Percentiles rank a stretch among this genome's conserved stretches.
Conservation (phyloP, 2,797 vertebrate genomes). For the Holocentrus rufus region DNA sequence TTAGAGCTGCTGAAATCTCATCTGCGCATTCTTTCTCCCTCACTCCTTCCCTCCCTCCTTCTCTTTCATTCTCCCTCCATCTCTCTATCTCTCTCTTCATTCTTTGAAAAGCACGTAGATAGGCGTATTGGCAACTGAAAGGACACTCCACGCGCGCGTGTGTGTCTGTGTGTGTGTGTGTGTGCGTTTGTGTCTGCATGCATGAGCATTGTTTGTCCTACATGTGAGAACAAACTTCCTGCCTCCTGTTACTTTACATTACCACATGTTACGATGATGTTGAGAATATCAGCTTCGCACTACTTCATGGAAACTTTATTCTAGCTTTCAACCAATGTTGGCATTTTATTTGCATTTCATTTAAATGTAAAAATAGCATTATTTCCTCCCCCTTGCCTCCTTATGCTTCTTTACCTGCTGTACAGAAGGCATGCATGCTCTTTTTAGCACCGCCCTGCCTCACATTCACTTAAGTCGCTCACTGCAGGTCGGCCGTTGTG, state of each 20-base stretch:
- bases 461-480: no score
- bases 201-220: neutral
- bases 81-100: slow-evolving; percentile 30
- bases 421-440: no score
- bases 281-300: no score
- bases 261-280: no score
- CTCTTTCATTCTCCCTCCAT: slow-evolving; percentile 51
- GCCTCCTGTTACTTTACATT: no score
- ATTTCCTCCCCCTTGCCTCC: no score
- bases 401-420: no score
- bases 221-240: neutral
- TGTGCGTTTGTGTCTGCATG: slow-evolving; percentile 2
- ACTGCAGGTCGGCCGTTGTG: no score
- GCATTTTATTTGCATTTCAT: neutral
- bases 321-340: neutral
- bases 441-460: no score
- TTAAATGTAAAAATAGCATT: no score
- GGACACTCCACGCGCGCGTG: slow-evolving; percentile 16
- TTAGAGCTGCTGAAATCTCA: slow-evolving; percentile 79
- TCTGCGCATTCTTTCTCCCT: slow-evolving; percentile 58
- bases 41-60: slow-evolving; percentile 23
- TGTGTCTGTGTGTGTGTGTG: no score
- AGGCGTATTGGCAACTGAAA: slow-evolving; percentile 38
- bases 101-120: slow-evolving; percentile 61
- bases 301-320: no score